Evolutionary conservation across 2,888 invertebrate genomes (phyloP).

Genomic region (Neoascia interrupta): DNA sequence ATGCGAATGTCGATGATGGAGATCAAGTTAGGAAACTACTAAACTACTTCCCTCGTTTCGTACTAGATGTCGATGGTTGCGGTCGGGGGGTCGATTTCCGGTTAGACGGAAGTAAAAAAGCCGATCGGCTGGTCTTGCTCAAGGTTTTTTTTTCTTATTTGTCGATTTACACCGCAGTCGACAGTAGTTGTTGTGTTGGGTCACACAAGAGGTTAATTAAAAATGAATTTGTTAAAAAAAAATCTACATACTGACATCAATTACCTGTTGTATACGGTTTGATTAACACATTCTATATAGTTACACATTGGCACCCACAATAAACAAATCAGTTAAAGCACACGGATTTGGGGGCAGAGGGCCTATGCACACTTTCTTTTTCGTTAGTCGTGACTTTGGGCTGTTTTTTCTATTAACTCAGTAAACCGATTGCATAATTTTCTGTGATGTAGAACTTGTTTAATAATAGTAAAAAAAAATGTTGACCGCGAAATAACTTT

Average conservation of each 20-base stretch:
- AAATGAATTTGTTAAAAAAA: neutral
- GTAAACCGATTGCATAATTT: conserved; percentile 54
- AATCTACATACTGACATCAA: conserved; percentile 1
- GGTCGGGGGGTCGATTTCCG: conserved; percentile 19
- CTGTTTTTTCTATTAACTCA: conserved; percentile 28
- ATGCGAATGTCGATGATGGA: conserved; percentile 18
- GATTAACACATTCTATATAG: conserved; percentile 43
- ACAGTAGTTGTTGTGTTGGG: too few relatives aligned
- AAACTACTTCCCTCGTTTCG: conserved; percentile 12
- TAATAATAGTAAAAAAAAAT: conserved; percentile 15
- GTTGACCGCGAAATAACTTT: conserved; percentile 60
- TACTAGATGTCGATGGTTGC: neutral
- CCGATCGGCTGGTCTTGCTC: conserved; percentile 28
- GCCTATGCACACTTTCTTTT: conserved; percentile 63
- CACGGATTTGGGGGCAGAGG: too few relatives aligned
- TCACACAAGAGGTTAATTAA: conserved; percentile 22
- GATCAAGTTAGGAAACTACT: conserved; percentile 20
- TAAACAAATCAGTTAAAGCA: conserved; percentile 39
- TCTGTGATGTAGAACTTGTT: conserved; percentile 35
- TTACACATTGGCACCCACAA: conserved; percentile 41
- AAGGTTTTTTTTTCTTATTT: conserved; percentile 21
- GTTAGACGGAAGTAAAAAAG: conserved; percentile 51
- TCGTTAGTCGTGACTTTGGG: conserved; percentile 48
- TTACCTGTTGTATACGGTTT: conserved; percentile 41
- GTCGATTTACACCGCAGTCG: neutral